Evolutionary conservation across 1,140 invertebrate genomes (phyloP).

Genomic region (Conopomorpha cramerella): DNA sequence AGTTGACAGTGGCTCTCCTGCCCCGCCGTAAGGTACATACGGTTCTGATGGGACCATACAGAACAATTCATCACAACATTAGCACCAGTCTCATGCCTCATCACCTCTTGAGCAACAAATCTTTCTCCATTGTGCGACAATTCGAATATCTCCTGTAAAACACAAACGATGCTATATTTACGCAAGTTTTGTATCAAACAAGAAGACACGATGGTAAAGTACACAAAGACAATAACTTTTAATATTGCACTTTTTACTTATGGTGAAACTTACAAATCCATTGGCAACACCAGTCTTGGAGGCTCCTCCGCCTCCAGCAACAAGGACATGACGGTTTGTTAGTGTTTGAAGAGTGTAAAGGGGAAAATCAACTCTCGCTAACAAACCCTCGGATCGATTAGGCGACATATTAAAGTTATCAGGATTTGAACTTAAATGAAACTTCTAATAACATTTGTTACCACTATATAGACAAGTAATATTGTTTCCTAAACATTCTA

Average conservation of each 20-base stretch:
- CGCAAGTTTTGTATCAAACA: too few relatives aligned
- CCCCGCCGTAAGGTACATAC: conserved; percentile 82
- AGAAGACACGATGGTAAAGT: too few relatives aligned
- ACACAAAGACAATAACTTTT: too few relatives aligned
- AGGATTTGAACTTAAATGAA: conserved; percentile 18
- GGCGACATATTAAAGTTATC: conserved; percentile 43
- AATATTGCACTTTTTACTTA: too few relatives aligned
- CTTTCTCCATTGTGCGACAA: conserved; percentile 79
- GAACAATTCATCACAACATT: conserved; percentile 92
- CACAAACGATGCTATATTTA: conserved; percentile 12
- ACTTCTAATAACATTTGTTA: conserved; percentile 6
- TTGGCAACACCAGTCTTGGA: conserved; percentile 95
- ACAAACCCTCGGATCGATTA: conserved; percentile 65
- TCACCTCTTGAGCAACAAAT: conserved; percentile 83
- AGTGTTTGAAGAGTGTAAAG: conserved; percentile 89
- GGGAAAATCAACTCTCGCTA: conserved; percentile 90
- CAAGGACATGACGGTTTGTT: conserved; percentile 89
- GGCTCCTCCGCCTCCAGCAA: conserved; percentile 93
- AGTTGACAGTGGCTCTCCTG: conserved; percentile 91
- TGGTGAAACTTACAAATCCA: conserved; percentile 85
- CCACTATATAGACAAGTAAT: conserved; percentile 18
- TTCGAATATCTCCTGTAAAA: conserved; percentile 87
- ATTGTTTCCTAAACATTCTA: conserved; percentile 26
- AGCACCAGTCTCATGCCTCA: conserved; percentile 84
- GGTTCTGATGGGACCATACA: conserved; percentile 59